These are phyloP conservation scores for Ennomos fuscantarius DNA, from an alignment of 2,888 invertebrate genomes.

Conservation along the genomic window DNA sequence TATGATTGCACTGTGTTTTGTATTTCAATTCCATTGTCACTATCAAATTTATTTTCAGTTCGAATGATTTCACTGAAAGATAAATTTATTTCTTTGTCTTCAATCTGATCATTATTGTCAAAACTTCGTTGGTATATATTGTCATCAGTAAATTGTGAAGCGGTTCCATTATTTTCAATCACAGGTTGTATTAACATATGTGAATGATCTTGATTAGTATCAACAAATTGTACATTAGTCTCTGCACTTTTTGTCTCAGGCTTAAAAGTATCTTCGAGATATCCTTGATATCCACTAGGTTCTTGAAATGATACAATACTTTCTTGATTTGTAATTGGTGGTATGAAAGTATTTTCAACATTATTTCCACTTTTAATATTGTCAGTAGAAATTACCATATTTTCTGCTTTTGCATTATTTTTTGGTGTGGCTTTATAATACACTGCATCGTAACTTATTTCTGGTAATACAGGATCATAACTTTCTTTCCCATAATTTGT, in stretches of 20 bases:
- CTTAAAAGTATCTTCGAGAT: neutral
- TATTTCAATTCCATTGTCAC: neutral
- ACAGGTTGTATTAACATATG: constrained; percentile 3
- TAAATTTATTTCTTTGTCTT: neutral
- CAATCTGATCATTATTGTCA: neutral
- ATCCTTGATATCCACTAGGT: neutral
- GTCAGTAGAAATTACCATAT: constrained; percentile 32
- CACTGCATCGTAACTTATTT: constrained; percentile 66
- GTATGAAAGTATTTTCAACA: neutral
- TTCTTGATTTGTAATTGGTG: neutral
- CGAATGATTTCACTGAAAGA: neutral
- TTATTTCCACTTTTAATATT: constrained; percentile 30
- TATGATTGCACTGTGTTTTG: constrained; percentile 3
- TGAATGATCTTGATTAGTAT: constrained; percentile 5
- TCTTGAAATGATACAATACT: neutral
- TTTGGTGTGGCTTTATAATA: constrained; percentile 53
- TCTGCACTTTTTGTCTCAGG: neutral
- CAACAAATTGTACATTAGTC: neutral
- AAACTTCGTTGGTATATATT: neutral
- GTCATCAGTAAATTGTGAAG: neutral
- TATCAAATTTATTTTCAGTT: constrained; percentile 2
- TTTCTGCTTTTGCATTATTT: constrained; percentile 36
- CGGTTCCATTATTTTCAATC: constrained; percentile 1
- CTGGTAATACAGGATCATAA: constrained; percentile 51
- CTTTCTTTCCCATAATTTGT: constrained; percentile 55